Evolutionary conservation across 2,888 invertebrate genomes (phyloP), one percentile per base, ranked within the genome.

Genomic region (Drosophila leonis): DNA sequence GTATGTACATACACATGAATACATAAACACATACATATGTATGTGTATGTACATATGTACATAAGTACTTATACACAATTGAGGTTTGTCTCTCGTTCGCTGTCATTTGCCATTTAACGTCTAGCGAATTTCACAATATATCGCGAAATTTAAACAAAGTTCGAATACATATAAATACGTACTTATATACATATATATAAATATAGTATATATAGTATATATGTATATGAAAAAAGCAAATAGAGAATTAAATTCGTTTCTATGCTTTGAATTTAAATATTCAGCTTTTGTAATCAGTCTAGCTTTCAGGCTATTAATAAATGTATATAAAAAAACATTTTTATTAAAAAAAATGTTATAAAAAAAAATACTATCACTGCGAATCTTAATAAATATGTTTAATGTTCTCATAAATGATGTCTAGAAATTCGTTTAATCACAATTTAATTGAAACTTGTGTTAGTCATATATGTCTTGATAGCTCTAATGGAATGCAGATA

Each of bases 51-150:
- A 48, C 29, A 61, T 13, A 46, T 10, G 37, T 24, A 31, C 39
- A 68, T 39, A 48, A 31, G 44, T 48, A 48, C 52, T 31, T 48
- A 52, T 27, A 27, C 54, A 65, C 65, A 66, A 52, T 70, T 78
- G 37, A 66, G 70, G 78, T 66, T 74, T 66, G 83, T 69, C 72
- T 69, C 72, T 75, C 68, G 75, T 56, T 64, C 63, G 68, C 61
- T 37, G 51, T 31, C 67, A 57, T 68, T 73, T 73, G 52, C 56
- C 72, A 42, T 65, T 72, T 48, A 61, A 41, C 59, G 46, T 74
- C 64, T 54, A 51, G 61, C 57, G 66, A 70, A 82, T 80, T 83
- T 81, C 83, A 80, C 80, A 81, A 78, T 44, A 67, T 37, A 63
- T 72, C 75, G 80, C 69, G 78, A 81, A 83, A 80, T 72, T 63